Conservation (phyloP, 2,797 vertebrate species). For the Heliangelus exortis region DNA sequence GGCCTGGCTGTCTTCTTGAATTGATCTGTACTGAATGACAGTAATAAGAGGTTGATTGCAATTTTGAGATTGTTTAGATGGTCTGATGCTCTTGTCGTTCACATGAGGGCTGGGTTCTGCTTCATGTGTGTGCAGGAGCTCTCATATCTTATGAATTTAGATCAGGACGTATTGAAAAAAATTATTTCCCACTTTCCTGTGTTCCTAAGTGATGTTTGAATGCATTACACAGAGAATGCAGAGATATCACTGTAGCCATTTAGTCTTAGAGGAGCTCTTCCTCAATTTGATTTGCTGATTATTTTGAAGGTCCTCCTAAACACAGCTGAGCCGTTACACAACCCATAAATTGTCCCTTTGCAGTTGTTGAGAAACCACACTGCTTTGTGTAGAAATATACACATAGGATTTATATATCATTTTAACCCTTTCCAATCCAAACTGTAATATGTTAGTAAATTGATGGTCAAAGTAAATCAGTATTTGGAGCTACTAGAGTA, state of each 20-base stretch:
- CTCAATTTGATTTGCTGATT: background rate
- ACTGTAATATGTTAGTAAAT: background rate
- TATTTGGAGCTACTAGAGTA: background rate
- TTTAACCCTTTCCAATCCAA: background rate
- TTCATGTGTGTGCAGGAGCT: background rate
- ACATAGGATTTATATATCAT: background rate
- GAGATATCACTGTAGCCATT: background rate
- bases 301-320: background rate
- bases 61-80: background rate
- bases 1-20: background rate
- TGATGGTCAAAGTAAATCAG: background rate
- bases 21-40: background rate
- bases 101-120: background rate
- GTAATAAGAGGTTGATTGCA: background rate
- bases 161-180: background rate
- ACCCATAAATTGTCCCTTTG: background rate
- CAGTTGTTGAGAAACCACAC: background rate
- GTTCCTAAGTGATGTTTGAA: background rate
- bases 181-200: background rate
- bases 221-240: background rate
- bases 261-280: background rate
- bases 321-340: background rate
- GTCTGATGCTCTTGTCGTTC: slow-evolving; percentile 8
- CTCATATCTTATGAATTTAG: background rate
- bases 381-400: background rate